Evolutionary conservation across 2,888 invertebrate species (phyloP).

Genomic region (Calephelis perditalis): DNA sequence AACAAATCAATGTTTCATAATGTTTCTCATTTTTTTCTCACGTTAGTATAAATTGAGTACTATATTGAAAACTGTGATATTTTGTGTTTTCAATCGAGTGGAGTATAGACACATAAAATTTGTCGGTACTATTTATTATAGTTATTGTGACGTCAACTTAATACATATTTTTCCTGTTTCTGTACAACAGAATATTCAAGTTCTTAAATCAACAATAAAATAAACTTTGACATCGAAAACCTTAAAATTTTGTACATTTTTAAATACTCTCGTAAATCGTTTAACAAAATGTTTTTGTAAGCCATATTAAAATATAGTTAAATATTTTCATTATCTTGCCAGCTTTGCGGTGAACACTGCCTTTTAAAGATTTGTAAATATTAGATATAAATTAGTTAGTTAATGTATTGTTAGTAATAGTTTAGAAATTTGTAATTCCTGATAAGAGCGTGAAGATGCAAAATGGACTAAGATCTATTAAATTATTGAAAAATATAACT

Average conservation of each 20-base stretch:
- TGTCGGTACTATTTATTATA: background rate
- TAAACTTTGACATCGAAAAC: background rate
- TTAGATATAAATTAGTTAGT: conserved; percentile 31
- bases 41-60: conserved; percentile 44
- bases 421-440: background rate
- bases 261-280: conserved; percentile 1
- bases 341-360: conserved; percentile 73
- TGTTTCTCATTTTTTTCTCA: conserved; percentile 37
- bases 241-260: background rate
- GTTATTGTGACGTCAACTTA: background rate
- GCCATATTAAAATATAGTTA: conserved; percentile 73
- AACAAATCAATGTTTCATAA: conserved; percentile 47
- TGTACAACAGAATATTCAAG: too few species aligned
- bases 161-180: conserved; percentile 1
- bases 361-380: conserved; percentile 68
- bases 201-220: background rate
- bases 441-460: conserved; percentile 17
- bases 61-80: conserved; percentile 77
- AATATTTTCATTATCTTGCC: conserved; percentile 73
- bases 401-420: conserved; percentile 34
- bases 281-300: conserved; percentile 36
- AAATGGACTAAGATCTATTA: background rate
- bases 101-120: conserved; percentile 25
- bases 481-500: background rate
- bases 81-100: conserved; percentile 69